Percentiles rank a stretch among this genome's conserved stretches.
Conservation (phyloP, 2,113 vertebrate genomes). For the Sebastes schlegelii region DNA sequence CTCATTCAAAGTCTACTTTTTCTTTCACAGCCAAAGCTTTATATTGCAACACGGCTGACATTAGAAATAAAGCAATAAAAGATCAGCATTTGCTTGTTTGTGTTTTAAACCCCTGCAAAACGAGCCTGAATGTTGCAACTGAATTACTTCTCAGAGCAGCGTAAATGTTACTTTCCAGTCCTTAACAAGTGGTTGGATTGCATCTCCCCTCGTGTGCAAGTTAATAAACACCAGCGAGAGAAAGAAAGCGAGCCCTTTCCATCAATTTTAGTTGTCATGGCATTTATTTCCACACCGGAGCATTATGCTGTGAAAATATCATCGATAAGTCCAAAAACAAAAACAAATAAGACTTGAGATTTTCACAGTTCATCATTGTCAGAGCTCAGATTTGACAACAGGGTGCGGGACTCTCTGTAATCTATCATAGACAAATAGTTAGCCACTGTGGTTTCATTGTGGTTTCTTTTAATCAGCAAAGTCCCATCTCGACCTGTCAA, state of each 20-base stretch:
- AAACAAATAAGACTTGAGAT: conserved; percentile 55
- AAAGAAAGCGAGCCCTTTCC: conserved; percentile 51
- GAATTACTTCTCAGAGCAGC: conserved; percentile 46
- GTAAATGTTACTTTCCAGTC: conserved; percentile 61
- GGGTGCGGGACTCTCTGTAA: conserved; percentile 44
- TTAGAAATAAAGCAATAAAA: conserved; percentile 18
- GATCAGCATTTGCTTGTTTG: conserved; percentile 45
- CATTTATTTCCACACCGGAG: conserved; percentile 66
- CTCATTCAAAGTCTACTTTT: conserved; percentile 5
- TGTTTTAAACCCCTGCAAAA: conserved; percentile 24
- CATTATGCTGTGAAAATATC: conserved; percentile 62
- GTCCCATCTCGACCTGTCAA: conserved; percentile 38
- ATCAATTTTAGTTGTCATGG: conserved; percentile 71
- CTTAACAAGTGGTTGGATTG: conserved; percentile 63
- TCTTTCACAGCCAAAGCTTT: not conserved
- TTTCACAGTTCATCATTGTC: conserved; percentile 66
- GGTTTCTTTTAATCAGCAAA: conserved; percentile 26
- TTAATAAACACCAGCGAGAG: conserved; percentile 57
- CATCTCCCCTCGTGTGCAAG: conserved; percentile 39
- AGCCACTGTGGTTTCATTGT: conserved; percentile 37
- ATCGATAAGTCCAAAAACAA: conserved; percentile 34
- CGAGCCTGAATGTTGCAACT: conserved; percentile 28
- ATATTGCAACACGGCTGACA: conserved; percentile 25
- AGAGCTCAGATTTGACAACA: conserved; percentile 54
- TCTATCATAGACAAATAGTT: conserved; percentile 48